Percentiles rank a stretch among this genome's conserved stretches.
These are phyloP conservation scores for Pediacus dermestoides DNA, from an alignment of 2,888 invertebrate species.

Conservation along the genomic window DNA sequence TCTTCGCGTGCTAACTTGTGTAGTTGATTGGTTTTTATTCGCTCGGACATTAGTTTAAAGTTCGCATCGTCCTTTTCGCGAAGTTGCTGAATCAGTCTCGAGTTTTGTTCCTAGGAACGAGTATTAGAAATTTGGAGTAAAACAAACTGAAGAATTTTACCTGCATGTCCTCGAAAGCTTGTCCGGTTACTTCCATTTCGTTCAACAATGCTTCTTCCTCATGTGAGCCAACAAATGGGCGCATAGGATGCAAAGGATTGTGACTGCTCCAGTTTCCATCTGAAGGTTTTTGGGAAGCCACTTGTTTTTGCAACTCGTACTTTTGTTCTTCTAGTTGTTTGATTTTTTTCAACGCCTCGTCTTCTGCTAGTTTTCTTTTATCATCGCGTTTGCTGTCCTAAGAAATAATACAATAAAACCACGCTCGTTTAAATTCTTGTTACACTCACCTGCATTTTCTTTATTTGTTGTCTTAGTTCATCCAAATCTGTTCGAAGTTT, in stretches of 20 bases:
- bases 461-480: slow-evolving; percentile 79
- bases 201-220: slow-evolving; percentile 95
- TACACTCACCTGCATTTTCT: slow-evolving; percentile 72
- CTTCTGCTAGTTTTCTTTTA: slow-evolving; percentile 86
- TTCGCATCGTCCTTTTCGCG: slow-evolving; percentile 97
- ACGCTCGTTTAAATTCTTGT: too few species aligned
- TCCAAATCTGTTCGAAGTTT: slow-evolving; percentile 87
- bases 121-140: too few species aligned
- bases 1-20: slow-evolving; percentile 93
- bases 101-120: slow-evolving; percentile 92
- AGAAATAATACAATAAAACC: too few species aligned
- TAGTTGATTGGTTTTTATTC: slow-evolving; percentile 92
- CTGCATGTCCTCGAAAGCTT: slow-evolving; percentile 99
- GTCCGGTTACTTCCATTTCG: slow-evolving; percentile 99
- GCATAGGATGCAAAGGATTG: slow-evolving; percentile 53
- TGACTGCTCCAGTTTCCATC: slow-evolving; percentile 51
- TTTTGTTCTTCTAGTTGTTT: slow-evolving; percentile 92
- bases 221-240: slow-evolving; percentile 71
- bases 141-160: too few species aligned
- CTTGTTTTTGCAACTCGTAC: slow-evolving; percentile 86
- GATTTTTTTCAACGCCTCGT: slow-evolving; percentile 90
- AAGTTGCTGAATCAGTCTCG: slow-evolving; percentile 88
- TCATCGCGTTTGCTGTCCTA: slow-evolving; percentile 90
- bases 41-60: slow-evolving; percentile 96
- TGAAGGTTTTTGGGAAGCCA: slow-evolving; percentile 78